Percentiles rank a stretch among this genome's conserved stretches.
These are phyloP conservation scores for Pterois miles DNA, from an alignment of 2,797 vertebrate genomes.

Conservation along the genomic window DNA sequence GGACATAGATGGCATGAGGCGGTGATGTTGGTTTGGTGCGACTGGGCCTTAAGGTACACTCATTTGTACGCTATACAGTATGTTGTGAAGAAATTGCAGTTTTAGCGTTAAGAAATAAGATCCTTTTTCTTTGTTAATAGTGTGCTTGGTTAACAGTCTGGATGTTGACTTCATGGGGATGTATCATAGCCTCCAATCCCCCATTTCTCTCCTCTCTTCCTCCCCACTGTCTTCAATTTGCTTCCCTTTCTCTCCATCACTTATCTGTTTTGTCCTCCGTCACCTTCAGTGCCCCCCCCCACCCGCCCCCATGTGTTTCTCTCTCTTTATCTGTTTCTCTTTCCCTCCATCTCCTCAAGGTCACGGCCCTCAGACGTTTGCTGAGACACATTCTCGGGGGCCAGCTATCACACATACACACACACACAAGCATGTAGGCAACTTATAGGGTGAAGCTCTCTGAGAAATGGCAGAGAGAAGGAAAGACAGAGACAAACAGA, in stretches of 20 bases:
- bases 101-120: background rate
- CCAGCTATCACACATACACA: conserved; percentile 33
- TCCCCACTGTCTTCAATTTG: conserved; percentile 6
- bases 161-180: background rate
- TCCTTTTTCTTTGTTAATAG: background rate
- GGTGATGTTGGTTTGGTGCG: background rate
- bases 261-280: conserved; percentile 47
- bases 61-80: background rate
- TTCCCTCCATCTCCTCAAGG: conserved; percentile 68
- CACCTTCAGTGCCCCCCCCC: conserved; percentile 23
- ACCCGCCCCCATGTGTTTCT: conserved; percentile 37
- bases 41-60: background rate
- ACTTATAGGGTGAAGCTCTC: conserved; percentile 31
- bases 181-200: background rate
- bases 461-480: conserved; percentile 17
- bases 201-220: background rate
- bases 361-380: conserved; percentile 64
- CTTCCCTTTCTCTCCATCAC: conserved; percentile 20
- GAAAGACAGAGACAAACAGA: conserved; percentile 13
- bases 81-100: background rate
- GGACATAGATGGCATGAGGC: background rate
- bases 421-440: background rate
- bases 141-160: background rate
- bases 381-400: conserved; percentile 58
- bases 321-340: conserved; percentile 49